Evolutionary conservation across 1,140 invertebrate genomes (phyloP).

Genomic region (Venturia canescens): DNA sequence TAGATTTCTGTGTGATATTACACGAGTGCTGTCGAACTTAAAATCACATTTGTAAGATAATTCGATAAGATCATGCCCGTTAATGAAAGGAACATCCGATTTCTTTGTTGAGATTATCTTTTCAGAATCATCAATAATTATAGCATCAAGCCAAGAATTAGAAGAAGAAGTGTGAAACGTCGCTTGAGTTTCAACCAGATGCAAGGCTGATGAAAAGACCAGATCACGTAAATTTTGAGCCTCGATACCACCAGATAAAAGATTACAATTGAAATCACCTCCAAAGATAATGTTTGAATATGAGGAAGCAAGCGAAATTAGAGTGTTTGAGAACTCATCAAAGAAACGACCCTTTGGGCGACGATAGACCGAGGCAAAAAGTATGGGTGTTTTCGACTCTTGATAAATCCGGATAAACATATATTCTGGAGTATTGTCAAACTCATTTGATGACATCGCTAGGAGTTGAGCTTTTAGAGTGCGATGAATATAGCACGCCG

Average conservation of each 20-base stretch:
- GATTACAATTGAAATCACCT: not conserved
- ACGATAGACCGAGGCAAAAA: not conserved
- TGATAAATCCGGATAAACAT: not conserved
- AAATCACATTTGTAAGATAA: not conserved
- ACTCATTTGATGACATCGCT: not conserved
- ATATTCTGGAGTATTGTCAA: not conserved
- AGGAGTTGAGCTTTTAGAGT: not conserved
- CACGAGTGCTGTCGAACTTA: too few species aligned
- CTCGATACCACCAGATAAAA: not conserved
- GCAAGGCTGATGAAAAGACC: not conserved
- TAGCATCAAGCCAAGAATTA: conserved; percentile 1
- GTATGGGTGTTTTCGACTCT: not conserved
- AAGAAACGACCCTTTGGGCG: not conserved
- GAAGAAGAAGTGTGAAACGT: not conserved
- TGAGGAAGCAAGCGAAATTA: not conserved
- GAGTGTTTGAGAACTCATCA: not conserved
- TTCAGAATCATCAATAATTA: not conserved
- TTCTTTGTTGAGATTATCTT: not conserved
- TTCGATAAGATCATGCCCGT: not conserved
- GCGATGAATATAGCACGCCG: conserved; percentile 19
- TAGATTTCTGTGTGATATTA: too few species aligned
- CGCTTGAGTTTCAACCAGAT: not conserved
- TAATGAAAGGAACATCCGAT: not conserved
- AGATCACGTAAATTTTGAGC: not conserved
- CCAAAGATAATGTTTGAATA: not conserved